Percentiles rank a stretch among this genome's conserved stretches.
Conservation (phyloP, 2,113 vertebrate species). For the Hypocryptadius cinnamomeus region DNA sequence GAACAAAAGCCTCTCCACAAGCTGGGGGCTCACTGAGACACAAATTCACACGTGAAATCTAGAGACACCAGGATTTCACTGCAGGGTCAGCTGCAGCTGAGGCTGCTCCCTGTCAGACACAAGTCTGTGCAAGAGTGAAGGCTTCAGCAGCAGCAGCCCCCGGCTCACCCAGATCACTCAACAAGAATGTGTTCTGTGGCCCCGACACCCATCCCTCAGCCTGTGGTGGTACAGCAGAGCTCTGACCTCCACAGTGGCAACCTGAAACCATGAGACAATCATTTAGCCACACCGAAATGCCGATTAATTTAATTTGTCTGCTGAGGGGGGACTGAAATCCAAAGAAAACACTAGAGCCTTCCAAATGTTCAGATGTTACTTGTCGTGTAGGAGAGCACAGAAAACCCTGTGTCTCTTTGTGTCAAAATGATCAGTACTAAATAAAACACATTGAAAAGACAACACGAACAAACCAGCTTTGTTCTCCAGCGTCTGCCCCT, state of each 20-base stretch:
- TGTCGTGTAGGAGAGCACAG: background rate
- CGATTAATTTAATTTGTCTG: background rate
- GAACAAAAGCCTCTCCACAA: background rate
- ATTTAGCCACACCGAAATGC: fast-evolving
- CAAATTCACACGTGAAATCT: background rate
- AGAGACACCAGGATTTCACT: background rate
- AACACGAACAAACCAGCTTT: background rate
- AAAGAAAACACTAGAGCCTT: background rate
- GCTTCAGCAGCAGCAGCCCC: fast-evolving
- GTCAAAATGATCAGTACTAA: background rate
- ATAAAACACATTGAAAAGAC: background rate
- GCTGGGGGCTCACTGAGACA: background rate
- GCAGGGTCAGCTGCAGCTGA: background rate
- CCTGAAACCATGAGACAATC: too few species aligned
- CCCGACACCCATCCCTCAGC: background rate
- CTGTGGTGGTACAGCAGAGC: background rate
- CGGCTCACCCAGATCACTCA: fast-evolving
- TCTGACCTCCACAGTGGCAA: background rate
- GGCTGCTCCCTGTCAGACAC: background rate
- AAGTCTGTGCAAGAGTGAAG: background rate
- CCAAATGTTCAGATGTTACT: background rate
- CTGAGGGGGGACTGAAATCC: background rate
- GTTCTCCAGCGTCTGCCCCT: background rate
- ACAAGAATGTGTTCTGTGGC: fast-evolving
- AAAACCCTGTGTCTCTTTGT: background rate